Percentiles rank a stretch among this genome's conserved stretches.
phyloP scores from a whole-genome alignment of 2,888 invertebrate genomes.

The Drosophila mercatorum region DNA sequence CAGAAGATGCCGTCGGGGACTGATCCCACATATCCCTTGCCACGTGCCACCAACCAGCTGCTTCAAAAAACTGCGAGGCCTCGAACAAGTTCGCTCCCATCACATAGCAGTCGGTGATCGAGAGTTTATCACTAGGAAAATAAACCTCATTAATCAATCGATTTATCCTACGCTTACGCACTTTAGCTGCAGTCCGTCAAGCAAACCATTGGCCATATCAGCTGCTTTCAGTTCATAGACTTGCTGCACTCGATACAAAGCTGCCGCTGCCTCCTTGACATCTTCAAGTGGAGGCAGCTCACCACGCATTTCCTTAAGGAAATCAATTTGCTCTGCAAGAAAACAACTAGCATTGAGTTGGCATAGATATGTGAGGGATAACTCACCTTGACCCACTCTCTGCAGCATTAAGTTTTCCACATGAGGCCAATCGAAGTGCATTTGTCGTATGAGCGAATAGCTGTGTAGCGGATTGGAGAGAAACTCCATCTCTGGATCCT shows the following conservation, averaged over 20 bases:
- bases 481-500: constrained; percentile 39
- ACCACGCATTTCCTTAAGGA: background rate
- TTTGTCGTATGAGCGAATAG: constrained; percentile 49
- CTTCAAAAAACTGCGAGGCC: background rate
- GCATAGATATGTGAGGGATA: too few species aligned
- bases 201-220: constrained; percentile 42
- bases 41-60: constrained; percentile 33
- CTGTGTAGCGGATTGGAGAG: constrained; percentile 52
- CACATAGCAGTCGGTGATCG: constrained; percentile 46
- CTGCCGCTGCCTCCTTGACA: constrained; percentile 19
- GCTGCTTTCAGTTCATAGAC: constrained; percentile 9
- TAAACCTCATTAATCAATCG: background rate
- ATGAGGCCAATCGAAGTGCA: constrained; percentile 44
- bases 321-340: constrained; percentile 40
- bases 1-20: background rate
- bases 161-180: constrained; percentile 10
- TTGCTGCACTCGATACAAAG: constrained; percentile 35
- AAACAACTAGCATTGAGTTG: background rate
- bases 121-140: constrained; percentile 29
- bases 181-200: constrained; percentile 48
- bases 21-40: constrained; percentile 2
- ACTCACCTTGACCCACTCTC: constrained; percentile 40
- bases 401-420: constrained; percentile 28
- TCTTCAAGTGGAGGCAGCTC: constrained; percentile 16
- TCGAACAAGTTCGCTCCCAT: constrained; percentile 35